Percentiles rank a stretch among this genome's conserved stretches.
Conservation (phyloP, 2,113 vertebrate genomes). For the Poicephalus gulielmi region DNA sequence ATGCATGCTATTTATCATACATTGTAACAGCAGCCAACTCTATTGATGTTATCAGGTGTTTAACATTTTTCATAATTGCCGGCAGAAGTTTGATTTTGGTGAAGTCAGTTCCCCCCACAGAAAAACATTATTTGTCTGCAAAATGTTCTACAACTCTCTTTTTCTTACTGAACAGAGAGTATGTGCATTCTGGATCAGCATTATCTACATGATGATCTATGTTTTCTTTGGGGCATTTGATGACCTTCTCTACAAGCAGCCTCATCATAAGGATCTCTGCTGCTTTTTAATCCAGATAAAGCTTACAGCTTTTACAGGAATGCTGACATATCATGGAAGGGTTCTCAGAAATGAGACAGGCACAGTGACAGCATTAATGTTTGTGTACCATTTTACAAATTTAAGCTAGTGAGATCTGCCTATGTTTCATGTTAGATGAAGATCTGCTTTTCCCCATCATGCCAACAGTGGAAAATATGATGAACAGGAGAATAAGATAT, state of each 20-base stretch:
- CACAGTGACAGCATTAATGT: neutral
- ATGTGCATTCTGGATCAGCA: neutral
- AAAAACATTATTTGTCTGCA: neutral
- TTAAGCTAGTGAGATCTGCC: neutral
- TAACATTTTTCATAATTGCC: constrained; percentile 15
- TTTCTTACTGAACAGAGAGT: neutral
- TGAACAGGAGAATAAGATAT: neutral
- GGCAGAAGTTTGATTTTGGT: neutral
- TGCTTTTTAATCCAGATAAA: neutral
- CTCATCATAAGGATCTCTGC: neutral
- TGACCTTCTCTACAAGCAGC: neutral
- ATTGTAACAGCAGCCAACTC: constrained; percentile 3
- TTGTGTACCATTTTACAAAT: neutral
- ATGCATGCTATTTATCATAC: neutral
- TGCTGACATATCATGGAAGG: neutral
- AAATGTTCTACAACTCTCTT: neutral
- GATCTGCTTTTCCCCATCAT: neutral
- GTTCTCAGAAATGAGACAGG: neutral
- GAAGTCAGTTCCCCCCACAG: neutral
- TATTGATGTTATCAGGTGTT: neutral
- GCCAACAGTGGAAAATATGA: neutral
- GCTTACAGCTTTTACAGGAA: neutral
- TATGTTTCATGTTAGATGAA: neutral
- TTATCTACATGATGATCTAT: neutral
- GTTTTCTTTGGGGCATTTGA: neutral